Conservation (phyloP, 2,113 vertebrate species). For the Todiramphus chloris region DNA sequence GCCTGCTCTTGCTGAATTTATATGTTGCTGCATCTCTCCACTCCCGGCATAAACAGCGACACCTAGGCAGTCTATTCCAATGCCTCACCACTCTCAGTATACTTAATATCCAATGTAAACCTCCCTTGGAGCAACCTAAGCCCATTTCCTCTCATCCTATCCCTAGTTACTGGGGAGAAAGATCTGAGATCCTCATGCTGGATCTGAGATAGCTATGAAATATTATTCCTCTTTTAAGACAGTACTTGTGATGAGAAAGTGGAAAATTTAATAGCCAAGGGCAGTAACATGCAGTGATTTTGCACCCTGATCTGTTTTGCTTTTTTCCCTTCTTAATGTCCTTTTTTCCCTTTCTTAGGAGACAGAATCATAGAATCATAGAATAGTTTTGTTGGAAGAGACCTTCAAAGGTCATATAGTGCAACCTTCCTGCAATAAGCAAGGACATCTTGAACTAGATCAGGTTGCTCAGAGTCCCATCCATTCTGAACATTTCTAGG, state of each 20-base stretch:
- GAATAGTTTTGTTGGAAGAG: background rate
- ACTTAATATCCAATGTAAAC: no score
- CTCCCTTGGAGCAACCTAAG: no score
- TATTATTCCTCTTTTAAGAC: background rate
- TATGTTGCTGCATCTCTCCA: no score
- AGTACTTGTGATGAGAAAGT: background rate
- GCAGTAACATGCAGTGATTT: background rate
- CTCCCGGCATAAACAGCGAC: no score
- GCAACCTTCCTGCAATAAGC: fast-evolving
- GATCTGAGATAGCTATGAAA: background rate
- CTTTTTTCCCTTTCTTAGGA: background rate
- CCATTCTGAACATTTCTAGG: background rate
- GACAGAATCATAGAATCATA: background rate
- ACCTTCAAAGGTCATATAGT: background rate
- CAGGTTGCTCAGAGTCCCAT: background rate
- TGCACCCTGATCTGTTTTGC: background rate
- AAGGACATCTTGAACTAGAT: background rate
- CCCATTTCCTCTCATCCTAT: no score
- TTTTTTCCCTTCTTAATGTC: background rate
- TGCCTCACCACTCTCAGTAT: no score
- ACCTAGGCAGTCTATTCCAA: no score
- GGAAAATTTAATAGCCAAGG: background rate
- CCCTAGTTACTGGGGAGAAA: no score
- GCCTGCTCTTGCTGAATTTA: no score
- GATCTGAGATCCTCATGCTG: background rate